Evolutionary conservation across 2,113 vertebrate genomes (phyloP).

Genomic region (Saguinus midas): DNA sequence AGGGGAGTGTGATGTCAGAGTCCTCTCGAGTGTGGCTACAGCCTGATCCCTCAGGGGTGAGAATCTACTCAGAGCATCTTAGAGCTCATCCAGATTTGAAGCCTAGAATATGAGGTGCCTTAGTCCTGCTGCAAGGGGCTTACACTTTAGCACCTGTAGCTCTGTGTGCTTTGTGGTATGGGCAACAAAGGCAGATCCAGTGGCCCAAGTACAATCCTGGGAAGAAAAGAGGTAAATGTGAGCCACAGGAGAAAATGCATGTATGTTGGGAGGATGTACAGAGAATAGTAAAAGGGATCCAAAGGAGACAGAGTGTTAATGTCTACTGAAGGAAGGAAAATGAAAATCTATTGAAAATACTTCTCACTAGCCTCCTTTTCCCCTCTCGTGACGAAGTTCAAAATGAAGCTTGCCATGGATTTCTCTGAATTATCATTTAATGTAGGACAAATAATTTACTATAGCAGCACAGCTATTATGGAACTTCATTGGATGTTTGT

Average conservation of each 20-base stretch:
- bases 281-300: not conserved
- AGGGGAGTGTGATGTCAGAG: no score
- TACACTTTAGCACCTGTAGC: not conserved
- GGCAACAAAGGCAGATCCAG: not conserved
- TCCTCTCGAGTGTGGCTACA: not conserved
- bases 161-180: no score
- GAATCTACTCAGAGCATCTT: no score
- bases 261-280: no score
- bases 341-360: not conserved
- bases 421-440: conserved; percentile 94
- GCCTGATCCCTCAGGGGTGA: not conserved
- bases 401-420: conserved; percentile 90
- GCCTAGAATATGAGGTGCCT: not conserved
- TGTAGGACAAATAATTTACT: conserved; percentile 91
- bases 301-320: not conserved
- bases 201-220: not conserved
- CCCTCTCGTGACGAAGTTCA: conserved; percentile 86
- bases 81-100: not conserved
- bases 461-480: conserved; percentile 85
- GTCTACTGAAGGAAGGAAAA: not conserved
- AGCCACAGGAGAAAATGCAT: not conserved
- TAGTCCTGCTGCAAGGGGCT: not conserved
- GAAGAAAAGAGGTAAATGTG: not conserved
- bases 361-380: no score
- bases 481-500: not conserved